Evolutionary conservation across 2,113 vertebrate genomes (phyloP), one percentile per base, ranked within the genome.

Genomic region (Chaetops frenatus): DNA sequence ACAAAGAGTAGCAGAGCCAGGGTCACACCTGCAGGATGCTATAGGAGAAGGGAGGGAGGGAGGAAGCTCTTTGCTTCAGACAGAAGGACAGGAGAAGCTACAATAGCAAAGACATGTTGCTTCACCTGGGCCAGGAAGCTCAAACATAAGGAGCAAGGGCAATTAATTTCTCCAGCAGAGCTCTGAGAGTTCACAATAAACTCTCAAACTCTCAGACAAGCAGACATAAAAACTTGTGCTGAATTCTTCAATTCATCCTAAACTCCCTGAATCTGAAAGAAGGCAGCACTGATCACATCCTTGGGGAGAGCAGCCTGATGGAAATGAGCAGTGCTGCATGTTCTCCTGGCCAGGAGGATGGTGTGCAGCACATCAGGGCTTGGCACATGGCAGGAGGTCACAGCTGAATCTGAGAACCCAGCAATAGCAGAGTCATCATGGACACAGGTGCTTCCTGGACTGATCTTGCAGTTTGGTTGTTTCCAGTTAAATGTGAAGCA

Each of bases 371-470:
- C 2, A 1, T 66, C 92, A 72, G 70, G 58, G 72, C n/a, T 78
- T 79, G 83, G 85, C n/a, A 3, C 1, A 2, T 12, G 74, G 82
- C 80, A 86, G 92, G 83, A 90, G 79, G 92, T 89, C 94, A 94
- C 62, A 28, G 22, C 70, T 2, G 20, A 71, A 72, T 91, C 92
- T 40, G 60, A 96, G 96, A 94, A 96, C 86, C 85, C 92, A 92
- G 86, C 56, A 93, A 96, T 97, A 97, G 96, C 15, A 83, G 91
- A 97, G 88, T 86, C 96, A 92, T 96, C 97, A 40, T 5, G 18
- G 96, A 88, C 97, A 97, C 98, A 98, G 98, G 97, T 98, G 98
- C 96, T 98, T 98, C 97, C 94, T 97, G 97, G 92, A 87, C 5
- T 88, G 91, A 82, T 96, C 96, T 95, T 93, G 97, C 96, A 95